phyloP scores from a whole-genome alignment of 2,888 invertebrate genomes.

The Drosophila prolongata region DNA sequence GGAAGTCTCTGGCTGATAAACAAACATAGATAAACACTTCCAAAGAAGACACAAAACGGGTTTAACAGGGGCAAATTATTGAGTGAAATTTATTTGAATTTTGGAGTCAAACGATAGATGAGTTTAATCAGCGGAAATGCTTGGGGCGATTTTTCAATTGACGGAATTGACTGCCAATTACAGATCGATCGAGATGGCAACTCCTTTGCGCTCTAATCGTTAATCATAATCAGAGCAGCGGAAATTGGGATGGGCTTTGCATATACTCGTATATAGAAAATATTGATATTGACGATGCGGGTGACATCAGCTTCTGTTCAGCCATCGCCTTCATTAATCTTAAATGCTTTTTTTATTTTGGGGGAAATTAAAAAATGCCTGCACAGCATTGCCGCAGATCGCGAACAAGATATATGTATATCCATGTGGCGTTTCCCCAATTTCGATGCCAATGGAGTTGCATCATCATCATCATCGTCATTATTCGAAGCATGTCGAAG shows the following conservation, averaged over 20 bases:
- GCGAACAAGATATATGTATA: conserved; percentile 20
- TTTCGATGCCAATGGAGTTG: conserved; percentile 53
- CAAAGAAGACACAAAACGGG: conserved; percentile 7
- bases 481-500: conserved; percentile 55
- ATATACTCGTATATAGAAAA: conserved; percentile 2
- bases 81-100: conserved; percentile 22
- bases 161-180: conserved; percentile 14
- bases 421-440: conserved; percentile 17
- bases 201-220: conserved; percentile 10
- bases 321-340: conserved; percentile 38
- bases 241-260: conserved; percentile 17
- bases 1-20: not conserved
- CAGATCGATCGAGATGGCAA: conserved; percentile 7
- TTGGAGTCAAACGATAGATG: conserved; percentile 8
- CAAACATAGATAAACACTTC: conserved; percentile 13
- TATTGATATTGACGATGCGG: conserved; percentile 15
- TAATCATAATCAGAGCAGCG: conserved; percentile 24
- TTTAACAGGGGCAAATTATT: conserved; percentile 4
- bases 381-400: conserved; percentile 28
- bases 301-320: conserved; percentile 37
- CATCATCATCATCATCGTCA: conserved; percentile 60
- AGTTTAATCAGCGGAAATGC: conserved; percentile 15
- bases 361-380: conserved; percentile 61
- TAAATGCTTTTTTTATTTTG: conserved; percentile 45
- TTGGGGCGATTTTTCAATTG: conserved; percentile 13